Evolutionary conservation across 2,113 vertebrate species (phyloP).

Genomic region (Oenanthe oenanthe): DNA sequence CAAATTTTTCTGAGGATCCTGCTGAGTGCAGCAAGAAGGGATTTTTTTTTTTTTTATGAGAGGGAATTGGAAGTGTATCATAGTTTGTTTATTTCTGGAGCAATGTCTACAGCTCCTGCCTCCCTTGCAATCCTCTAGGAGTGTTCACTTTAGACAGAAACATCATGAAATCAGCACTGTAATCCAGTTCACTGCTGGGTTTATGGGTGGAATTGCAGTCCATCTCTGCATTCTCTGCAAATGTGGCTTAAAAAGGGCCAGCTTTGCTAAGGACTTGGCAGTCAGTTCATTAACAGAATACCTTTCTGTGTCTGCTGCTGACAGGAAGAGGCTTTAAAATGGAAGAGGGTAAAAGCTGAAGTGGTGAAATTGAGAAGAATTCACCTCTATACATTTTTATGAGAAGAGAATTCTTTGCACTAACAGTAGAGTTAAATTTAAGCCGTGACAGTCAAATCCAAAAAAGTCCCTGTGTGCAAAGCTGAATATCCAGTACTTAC

Average conservation of each 20-base stretch:
- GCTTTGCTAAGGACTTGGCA: neutral
- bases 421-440: neutral
- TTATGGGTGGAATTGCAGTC: neutral
- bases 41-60: neutral
- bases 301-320: neutral
- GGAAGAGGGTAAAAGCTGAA: neutral
- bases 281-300: neutral
- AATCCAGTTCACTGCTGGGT: neutral
- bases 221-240: neutral
- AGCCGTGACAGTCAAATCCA: neutral
- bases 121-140: neutral
- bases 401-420: neutral
- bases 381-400: neutral
- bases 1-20: neutral
- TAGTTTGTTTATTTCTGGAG: neutral
- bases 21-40: neutral
- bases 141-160: neutral
- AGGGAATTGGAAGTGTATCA: neutral
- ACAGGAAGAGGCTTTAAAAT: neutral
- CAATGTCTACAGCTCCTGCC: neutral
- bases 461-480: neutral
- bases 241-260: neutral
- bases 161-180: neutral
- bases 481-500: neutral
- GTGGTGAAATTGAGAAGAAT: neutral